Base-by-base conservation (phyloP, 2,888 invertebrate species). In the Sesia apiformis region DNA sequence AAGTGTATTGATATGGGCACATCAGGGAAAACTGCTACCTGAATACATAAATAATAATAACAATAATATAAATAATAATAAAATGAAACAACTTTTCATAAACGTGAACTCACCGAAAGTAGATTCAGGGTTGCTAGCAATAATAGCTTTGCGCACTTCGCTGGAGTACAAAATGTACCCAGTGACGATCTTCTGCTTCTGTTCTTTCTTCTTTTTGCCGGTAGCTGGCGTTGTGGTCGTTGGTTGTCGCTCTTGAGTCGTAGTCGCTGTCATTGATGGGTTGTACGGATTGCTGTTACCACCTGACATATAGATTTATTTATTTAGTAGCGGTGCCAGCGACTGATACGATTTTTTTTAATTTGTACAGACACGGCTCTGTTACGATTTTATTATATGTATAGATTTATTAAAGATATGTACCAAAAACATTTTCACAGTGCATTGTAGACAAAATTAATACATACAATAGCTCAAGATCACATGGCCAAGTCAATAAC, bases 151-250 rank as follows among this genome's bases (percentile, higher is more conserved):
- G 55, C 99, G 92, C 52, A 97, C 95, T 88, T 99, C 99, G 72
- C 98, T 96, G 49, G 99, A 98, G 90, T 98, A 99, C 58, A 99
- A 91, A 65, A 99, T 99, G 90, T 99, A 99, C 5, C 99, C 99
- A 58, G 98, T 98, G 68, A 96, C 95, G 60, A 96, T 91, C 84
- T 96, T 94, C 89, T 95, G 96, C 65, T 93, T 93, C 72, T 92
- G 70, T 55, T 90, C 75, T 55, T 88, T 87, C 72, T 90, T 90
- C 78, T 88, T 88, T 69, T 84, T 85, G 56, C 73, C 63, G 53
- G 74, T 78, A 40, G 78, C 66, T 0, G 87, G 83, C 0, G 86
- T 72, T 3, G 70, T 60, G 42, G 63, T 68, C 46, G 63, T 60
- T 52, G 46, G 65, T 43, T 70, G 56, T 0, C 83, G 78, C 60